phyloP scores from a whole-genome alignment of 1,140 invertebrate genomes.

The Plectrocnemia conspersa region DNA sequence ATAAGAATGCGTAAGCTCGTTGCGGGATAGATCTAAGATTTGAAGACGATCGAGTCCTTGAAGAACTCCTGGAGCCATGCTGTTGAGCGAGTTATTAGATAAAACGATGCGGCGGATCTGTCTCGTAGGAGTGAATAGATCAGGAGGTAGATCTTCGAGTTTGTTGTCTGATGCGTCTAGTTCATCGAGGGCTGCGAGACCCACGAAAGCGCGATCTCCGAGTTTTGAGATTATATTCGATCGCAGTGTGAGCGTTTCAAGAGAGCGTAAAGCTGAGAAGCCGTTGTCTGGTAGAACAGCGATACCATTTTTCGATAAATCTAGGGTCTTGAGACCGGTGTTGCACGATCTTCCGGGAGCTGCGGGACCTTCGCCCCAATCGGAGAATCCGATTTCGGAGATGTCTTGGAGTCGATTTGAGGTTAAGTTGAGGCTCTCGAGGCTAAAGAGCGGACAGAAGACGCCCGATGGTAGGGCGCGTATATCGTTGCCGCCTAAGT shows the following conservation, averaged over 20 bases:
- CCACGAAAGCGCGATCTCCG: constrained; percentile 68
- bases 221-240: constrained; percentile 70
- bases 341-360: constrained; percentile 62
- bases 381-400: constrained; percentile 66
- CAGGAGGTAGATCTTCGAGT: constrained; percentile 70
- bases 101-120: constrained; percentile 70
- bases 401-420: constrained; percentile 75
- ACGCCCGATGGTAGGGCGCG: constrained; percentile 69
- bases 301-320: constrained; percentile 71
- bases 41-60: constrained; percentile 72
- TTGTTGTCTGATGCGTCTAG: constrained; percentile 75
- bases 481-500: constrained; percentile 77
- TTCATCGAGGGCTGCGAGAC: constrained; percentile 61
- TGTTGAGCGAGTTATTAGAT: constrained; percentile 75
- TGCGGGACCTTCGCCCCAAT: constrained; percentile 59
- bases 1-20: constrained; percentile 73
- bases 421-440: constrained; percentile 68
- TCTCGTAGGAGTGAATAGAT: constrained; percentile 66
- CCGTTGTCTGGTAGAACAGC: constrained; percentile 63
- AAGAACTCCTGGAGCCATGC: constrained; percentile 71
- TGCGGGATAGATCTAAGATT: constrained; percentile 71
- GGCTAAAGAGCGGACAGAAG: constrained; percentile 67
- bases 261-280: constrained; percentile 62
- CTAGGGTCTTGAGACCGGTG: constrained; percentile 62
- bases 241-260: constrained; percentile 64